Conservation (phyloP, 2,888 invertebrate genomes). For the Bedellia somnulentella region DNA sequence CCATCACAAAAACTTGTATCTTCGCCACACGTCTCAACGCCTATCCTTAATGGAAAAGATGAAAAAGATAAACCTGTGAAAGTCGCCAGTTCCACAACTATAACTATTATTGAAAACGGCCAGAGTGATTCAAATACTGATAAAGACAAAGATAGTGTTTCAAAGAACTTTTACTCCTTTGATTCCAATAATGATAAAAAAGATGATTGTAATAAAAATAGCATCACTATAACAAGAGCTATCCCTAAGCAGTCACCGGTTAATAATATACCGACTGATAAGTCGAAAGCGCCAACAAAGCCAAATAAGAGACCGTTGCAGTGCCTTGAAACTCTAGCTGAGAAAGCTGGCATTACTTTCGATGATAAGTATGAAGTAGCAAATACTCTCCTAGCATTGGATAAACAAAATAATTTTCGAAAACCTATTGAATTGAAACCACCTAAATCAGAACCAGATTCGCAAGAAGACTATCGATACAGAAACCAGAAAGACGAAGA, state of each 20-base stretch:
- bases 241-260: conserved; percentile 33
- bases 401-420: conserved; percentile 59
- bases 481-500: conserved; percentile 49
- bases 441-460: conserved; percentile 34
- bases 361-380: conserved; percentile 76
- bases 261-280: conserved; percentile 25
- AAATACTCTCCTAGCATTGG: conserved; percentile 65
- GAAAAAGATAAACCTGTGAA: conserved; percentile 49
- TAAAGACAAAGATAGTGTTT: conserved; percentile 41
- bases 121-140: conserved; percentile 23
- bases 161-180: conserved; percentile 45
- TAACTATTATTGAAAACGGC: conserved; percentile 43
- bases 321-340: conserved; percentile 72
- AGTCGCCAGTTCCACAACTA: conserved; percentile 46
- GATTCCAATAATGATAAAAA: conserved; percentile 48
- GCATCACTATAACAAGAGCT: conserved; percentile 50
- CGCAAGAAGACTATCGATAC: conserved; percentile 36
- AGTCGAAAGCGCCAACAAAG: conserved; percentile 28
- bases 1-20: conserved; percentile 35
- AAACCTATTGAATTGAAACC: conserved; percentile 40
- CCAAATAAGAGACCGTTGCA: conserved; percentile 53
- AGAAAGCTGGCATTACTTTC: conserved; percentile 73
- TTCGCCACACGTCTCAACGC: conserved; percentile 26
- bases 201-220: conserved; percentile 52
- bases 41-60: conserved; percentile 28